A percentile compares a stretch with the other conserved stretches of the same genome.
These are phyloP conservation scores for Drosophila sucinea DNA, from an alignment of 1,140 invertebrate genomes.

Conservation along the genomic window DNA sequence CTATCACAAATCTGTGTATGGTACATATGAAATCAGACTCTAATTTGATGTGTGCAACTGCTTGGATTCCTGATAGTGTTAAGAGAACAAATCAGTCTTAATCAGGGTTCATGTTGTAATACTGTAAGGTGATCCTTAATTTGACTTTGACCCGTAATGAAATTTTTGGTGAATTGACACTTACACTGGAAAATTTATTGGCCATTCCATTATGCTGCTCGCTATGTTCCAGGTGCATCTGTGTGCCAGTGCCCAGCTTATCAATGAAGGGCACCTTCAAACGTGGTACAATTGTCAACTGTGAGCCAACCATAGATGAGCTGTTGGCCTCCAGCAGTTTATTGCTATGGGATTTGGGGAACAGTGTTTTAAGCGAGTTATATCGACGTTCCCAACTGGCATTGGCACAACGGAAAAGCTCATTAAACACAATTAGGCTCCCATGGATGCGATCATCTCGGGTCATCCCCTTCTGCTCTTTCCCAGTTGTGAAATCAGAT, in stretches of 20 bases:
- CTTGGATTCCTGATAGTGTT: too few relatives aligned
- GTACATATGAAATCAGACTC: too few relatives aligned
- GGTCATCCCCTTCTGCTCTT: slow-evolving; percentile 89
- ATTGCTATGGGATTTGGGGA: slow-evolving; percentile 83
- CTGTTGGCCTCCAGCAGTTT: slow-evolving; percentile 59
- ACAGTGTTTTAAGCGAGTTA: slow-evolving; percentile 86
- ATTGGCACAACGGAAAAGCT: slow-evolving; percentile 96
- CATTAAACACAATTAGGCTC: slow-evolving; percentile 96
- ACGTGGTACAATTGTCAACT: slow-evolving; percentile 77
- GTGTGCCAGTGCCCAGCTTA: slow-evolving; percentile 64
- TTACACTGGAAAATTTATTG: slow-evolving; percentile 68
- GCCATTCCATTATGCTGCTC: slow-evolving; percentile 68
- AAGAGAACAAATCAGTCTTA: too few relatives aligned
- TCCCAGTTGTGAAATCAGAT: slow-evolving; percentile 86
- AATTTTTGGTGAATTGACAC: not conserved
- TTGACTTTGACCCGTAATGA: too few relatives aligned
- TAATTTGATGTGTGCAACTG: too few relatives aligned
- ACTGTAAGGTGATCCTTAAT: too few relatives aligned
- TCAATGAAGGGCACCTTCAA: slow-evolving; percentile 83
- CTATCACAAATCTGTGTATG: too few relatives aligned
- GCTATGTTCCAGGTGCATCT: slow-evolving; percentile 54
- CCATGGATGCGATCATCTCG: slow-evolving; percentile 97
- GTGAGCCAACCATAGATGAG: slow-evolving; percentile 42
- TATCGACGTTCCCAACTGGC: slow-evolving; percentile 93
- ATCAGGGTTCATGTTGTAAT: too few relatives aligned